These are phyloP conservation scores for Tylochromis polylepis DNA, from an alignment of 2,113 vertebrate species.

Conservation along the genomic window DNA sequence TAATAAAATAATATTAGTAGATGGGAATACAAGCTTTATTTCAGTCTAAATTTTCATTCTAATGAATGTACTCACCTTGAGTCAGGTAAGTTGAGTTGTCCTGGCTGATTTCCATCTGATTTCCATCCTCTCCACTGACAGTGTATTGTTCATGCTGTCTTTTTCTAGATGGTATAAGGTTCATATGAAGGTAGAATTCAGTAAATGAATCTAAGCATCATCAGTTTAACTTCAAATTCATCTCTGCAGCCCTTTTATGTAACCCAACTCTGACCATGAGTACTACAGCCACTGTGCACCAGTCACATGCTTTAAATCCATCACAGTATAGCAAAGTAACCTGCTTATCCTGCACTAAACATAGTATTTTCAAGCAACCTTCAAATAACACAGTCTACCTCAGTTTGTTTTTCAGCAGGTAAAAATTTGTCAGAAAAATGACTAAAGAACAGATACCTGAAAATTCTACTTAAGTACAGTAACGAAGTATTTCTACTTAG, in stretches of 20 bases:
- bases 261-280: neutral
- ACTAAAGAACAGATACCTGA: neutral
- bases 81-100: neutral
- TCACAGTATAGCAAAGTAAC: neutral
- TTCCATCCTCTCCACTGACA: neutral
- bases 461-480: neutral
- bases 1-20: neutral
- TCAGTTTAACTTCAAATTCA: neutral
- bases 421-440: neutral
- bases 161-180: neutral
- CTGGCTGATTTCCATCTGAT: neutral
- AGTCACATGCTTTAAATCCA: neutral
- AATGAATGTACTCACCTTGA: neutral
- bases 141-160: no score
- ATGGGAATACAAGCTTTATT: neutral
- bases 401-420: neutral
- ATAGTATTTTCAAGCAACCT: neutral
- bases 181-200: neutral
- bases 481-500: neutral
- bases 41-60: neutral
- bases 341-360: neutral
- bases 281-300: neutral
- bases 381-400: neutral
- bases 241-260: neutral
- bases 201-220: neutral